Base-by-base conservation (phyloP, 1,140 invertebrate genomes). In the Polypedilum vanderplanki region DNA sequence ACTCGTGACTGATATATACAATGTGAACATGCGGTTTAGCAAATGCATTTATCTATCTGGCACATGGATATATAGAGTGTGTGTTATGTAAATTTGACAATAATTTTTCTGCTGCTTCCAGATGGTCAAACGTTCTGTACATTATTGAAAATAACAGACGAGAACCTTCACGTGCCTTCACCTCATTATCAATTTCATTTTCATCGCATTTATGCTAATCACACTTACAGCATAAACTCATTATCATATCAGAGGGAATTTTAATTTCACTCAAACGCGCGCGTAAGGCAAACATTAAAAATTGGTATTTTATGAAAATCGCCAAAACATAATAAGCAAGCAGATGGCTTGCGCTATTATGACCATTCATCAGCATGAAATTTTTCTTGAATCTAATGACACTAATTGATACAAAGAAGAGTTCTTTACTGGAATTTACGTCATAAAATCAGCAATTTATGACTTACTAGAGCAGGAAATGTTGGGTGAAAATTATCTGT, bases 161-260 rank as follows among this genome's bases (percentile, higher is more conserved):
- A n/a, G n/a, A 33, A 33, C 24, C 24, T 33, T 70, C 65, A 70
- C 65, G 65, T 70, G 65, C 65, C 18, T 18, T 5, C 65, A 18
- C 65, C 65, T 70, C 17, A 70, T 70, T 70, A 70, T 70, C 65
- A 70, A 70, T 70, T 33, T 70, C 65, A 70, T 70, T 70, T 70
- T 18, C n/a, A 70, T 70, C 65, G n/a, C 46, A 70, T 18, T 18
- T 70, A 70, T 70, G 65, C 18, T 70, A 70, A 70, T 70, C 65
- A 70, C 17, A 18, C 20, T 70, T 70, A 8, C 17, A 18, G 8
- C 20, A 70, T 9, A 18, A 22, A 70, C 65, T 70, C 65, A 70
- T 70, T 70, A 70, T 70, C 65, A 70, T 70, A 70, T 70, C 65
- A 70, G 18, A 70, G 18, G 65, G 20, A 22, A 70, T 20, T 70